These are phyloP conservation scores for Andrena bicolor DNA, from an alignment of 2,888 invertebrate genomes.

Conservation along the genomic window DNA sequence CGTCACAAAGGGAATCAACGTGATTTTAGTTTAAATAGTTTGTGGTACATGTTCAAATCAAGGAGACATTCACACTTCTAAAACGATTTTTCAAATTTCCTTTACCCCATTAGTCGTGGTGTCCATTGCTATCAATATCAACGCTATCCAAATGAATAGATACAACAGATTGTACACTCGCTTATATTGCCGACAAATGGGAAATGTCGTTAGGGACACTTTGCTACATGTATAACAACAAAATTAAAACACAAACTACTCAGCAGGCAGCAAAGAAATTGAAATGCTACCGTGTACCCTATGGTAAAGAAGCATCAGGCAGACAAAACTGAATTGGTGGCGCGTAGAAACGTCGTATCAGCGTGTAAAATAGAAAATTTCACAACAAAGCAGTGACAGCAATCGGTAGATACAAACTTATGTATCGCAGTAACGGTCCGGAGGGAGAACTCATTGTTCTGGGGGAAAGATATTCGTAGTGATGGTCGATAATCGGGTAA, in stretches of 20 bases:
- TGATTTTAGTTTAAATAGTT: constrained; percentile 14
- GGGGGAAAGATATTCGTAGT: constrained; percentile 47
- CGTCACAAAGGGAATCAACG: constrained; percentile 17
- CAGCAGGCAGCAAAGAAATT: constrained; percentile 13
- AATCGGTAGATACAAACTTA: constrained; percentile 51
- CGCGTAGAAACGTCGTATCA: not conserved
- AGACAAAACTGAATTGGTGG: constrained; percentile 16
- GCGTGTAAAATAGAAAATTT: not conserved
- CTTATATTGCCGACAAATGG: not conserved
- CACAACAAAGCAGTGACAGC: constrained; percentile 44
- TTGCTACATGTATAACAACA: constrained; percentile 7
- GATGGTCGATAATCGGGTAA: constrained; percentile 61
- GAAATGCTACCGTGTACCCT: not conserved
- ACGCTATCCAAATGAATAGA: constrained; percentile 2
- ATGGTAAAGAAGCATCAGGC: constrained; percentile 31
- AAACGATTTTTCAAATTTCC: not conserved
- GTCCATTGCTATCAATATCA: constrained; percentile 10
- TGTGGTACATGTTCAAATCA: not conserved
- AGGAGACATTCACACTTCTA: not conserved
- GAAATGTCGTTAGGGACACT: not conserved
- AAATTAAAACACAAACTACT: constrained; percentile 8
- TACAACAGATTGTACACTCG: not conserved
- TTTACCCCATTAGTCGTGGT: not conserved
- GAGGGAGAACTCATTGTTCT: constrained; percentile 31
- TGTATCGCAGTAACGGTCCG: constrained; percentile 34